These are phyloP conservation scores for Sanderia malayensis DNA, from an alignment of 30 jellyfish, hydroid and myxozoan species.

Conservation along the genomic window DNA sequence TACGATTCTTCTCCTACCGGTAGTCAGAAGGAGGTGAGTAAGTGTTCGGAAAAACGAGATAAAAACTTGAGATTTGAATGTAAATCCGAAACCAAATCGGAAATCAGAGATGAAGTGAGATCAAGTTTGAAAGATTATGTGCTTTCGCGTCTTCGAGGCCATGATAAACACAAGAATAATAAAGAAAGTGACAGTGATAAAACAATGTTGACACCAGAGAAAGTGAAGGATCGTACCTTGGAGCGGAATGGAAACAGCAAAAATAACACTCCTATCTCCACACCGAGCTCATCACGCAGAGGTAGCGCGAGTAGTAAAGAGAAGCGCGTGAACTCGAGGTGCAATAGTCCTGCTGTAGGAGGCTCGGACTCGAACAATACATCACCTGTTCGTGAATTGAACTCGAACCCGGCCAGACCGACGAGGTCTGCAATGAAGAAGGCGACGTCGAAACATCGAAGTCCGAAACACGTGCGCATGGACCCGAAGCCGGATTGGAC, in stretches of 20 bases:
- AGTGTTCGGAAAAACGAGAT: too few species aligned
- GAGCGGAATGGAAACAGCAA: conserved; percentile 38
- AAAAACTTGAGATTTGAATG: conserved; percentile 16
- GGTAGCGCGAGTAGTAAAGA: conserved; percentile 31
- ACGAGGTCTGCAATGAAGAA: conserved; percentile 60
- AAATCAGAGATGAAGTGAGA: conserved; percentile 38
- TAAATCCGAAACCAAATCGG: conserved; percentile 30
- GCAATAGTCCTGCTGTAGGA: conserved; percentile 17
- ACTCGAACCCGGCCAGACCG: conserved; percentile 21
- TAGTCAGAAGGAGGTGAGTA: too few species aligned
- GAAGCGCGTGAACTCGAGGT: conserved; percentile 19
- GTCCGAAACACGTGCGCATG: conserved; percentile 81
- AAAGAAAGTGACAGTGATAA: conserved; percentile 25
- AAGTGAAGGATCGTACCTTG: conserved; percentile 19
- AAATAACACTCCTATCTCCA: conserved; percentile 16
- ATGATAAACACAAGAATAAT: conserved; percentile 25
- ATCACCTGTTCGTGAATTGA: conserved; percentile 29
- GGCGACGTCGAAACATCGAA: conserved; percentile 31
- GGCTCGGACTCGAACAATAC: not conserved
- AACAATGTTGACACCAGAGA: conserved; percentile 18
- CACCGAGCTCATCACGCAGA: conserved; percentile 32
- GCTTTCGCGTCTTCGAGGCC: conserved; percentile 57
- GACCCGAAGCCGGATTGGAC: conserved; percentile 94
- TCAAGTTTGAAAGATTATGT: conserved; percentile 52
- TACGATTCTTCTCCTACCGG: too few species aligned